These are phyloP conservation scores for Aphaenogaster ashmeadi DNA, from an alignment of 1,140 invertebrate genomes.

Conservation along the genomic window DNA sequence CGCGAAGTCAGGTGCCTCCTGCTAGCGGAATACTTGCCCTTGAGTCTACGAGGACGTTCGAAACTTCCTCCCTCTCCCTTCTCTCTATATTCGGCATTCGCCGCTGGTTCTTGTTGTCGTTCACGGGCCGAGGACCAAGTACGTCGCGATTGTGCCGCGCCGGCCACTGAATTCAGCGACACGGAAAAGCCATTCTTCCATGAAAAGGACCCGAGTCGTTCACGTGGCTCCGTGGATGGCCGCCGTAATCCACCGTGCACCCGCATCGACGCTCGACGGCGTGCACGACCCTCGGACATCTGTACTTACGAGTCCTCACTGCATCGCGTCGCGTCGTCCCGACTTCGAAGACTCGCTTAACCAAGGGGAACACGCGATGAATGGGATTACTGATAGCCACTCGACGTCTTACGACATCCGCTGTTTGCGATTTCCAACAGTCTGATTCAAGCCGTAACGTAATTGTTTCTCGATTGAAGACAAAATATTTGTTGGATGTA, in stretches of 20 bases:
- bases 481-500: not conserved
- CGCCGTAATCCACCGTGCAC: constrained; percentile 43
- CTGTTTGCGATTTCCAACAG: not conserved
- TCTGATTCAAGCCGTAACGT: not conserved
- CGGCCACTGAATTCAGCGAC: constrained; percentile 79
- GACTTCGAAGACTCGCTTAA: constrained; percentile 50
- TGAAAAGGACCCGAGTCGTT: constrained; percentile 75
- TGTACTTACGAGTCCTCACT: constrained; percentile 29
- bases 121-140: constrained; percentile 16
- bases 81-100: constrained; percentile 57
- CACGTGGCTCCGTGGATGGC: constrained; percentile 28
- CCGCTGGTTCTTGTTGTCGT: constrained; percentile 35
- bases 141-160: constrained; percentile 66
- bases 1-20: constrained; percentile 30
- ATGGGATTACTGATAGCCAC: constrained; percentile 55
- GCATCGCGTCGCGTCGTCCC: constrained; percentile 4
- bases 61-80: not conserved
- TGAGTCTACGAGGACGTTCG: constrained; percentile 31
- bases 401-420: constrained; percentile 19
- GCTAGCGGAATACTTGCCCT: constrained; percentile 44
- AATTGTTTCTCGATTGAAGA: constrained; percentile 21
- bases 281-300: constrained; percentile 41
- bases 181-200: constrained; percentile 85
- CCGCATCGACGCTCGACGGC: constrained; percentile 33
- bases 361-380: constrained; percentile 41